These are phyloP conservation scores for Metellina segmentata DNA, from an alignment of 2,888 invertebrate species.

Conservation along the genomic window DNA sequence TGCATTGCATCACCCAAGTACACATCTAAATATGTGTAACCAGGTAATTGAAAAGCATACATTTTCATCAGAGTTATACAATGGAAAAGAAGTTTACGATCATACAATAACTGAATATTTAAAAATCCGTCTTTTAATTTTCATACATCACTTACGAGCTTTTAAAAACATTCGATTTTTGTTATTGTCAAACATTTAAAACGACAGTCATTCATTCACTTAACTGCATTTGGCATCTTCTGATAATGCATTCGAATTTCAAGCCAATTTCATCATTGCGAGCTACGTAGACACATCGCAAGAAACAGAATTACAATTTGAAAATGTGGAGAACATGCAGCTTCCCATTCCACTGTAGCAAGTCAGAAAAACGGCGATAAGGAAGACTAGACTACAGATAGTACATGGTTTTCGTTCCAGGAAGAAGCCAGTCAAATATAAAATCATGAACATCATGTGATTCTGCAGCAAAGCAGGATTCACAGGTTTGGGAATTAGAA, in stretches of 20 bases:
- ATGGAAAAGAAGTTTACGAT: background rate
- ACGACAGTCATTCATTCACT: slow-evolving; percentile 7
- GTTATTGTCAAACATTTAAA: slow-evolving; percentile 39
- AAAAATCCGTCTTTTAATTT: background rate
- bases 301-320: slow-evolving; percentile 72
- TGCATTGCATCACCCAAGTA: too few relatives aligned
- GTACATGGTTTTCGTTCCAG: slow-evolving; percentile 98
- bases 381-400: slow-evolving; percentile 96
- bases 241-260: background rate
- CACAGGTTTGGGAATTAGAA: slow-evolving; percentile 97
- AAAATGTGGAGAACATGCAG: slow-evolving; percentile 88
- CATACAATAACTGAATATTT: background rate
- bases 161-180: slow-evolving; percentile 3
- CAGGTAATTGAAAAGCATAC: too few relatives aligned
- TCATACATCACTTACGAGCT: slow-evolving; percentile 5
- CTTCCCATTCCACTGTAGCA: slow-evolving; percentile 98
- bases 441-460: slow-evolving; percentile 97
- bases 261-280: background rate
- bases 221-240: slow-evolving; percentile 54
- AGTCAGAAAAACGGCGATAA: slow-evolving; percentile 94
- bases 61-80: too few relatives aligned
- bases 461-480: slow-evolving; percentile 97
- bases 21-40: too few relatives aligned
- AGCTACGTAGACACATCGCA: slow-evolving; percentile 66
- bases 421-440: slow-evolving; percentile 98